These are phyloP conservation scores for Poecilus cupreus DNA, from an alignment of 2,888 invertebrate species.

Conservation along the genomic window DNA sequence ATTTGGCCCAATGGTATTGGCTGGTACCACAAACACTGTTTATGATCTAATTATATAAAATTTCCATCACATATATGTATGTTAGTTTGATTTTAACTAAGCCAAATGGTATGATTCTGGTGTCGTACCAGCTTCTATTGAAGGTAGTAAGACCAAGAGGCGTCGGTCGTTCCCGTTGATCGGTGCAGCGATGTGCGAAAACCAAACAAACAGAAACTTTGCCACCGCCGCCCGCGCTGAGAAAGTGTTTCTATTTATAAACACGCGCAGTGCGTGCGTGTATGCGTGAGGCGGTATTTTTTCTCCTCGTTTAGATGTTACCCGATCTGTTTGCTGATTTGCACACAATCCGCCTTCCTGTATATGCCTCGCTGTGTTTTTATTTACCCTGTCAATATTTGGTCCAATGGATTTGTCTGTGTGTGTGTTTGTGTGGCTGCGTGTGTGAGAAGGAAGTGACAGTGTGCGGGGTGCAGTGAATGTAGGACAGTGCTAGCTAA, in stretches of 20 bases:
- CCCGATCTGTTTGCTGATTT: constrained; percentile 31
- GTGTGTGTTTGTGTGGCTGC: neutral
- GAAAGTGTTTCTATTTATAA: constrained; percentile 49
- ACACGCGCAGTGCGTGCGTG: neutral
- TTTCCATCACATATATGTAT: too few relatives aligned
- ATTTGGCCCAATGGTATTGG: too few relatives aligned
- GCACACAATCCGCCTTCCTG: constrained; percentile 19
- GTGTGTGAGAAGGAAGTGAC: too few relatives aligned
- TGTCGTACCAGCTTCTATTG: too few relatives aligned
- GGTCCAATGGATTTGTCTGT: neutral
- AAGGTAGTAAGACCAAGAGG: too few relatives aligned
- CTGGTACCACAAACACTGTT: too few relatives aligned
- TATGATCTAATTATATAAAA: too few relatives aligned
- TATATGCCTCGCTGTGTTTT: neutral
- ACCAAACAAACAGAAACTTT: constrained; percentile 10
- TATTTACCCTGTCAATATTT: constrained; percentile 9
- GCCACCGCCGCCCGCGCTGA: neutral
- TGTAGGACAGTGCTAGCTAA: neutral
- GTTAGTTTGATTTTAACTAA: too few relatives aligned
- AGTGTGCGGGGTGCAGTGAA: neutral
- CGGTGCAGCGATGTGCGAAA: constrained; percentile 14
- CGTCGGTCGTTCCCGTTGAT: neutral
- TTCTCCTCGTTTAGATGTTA: constrained; percentile 18
- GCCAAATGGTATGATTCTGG: too few relatives aligned
- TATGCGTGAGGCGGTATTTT: neutral